A percentile compares a stretch with the other conserved stretches of the same genome.
These are phyloP conservation scores for Mongoloraphidia duomilia DNA, from an alignment of 2,888 invertebrate species.

Conservation along the genomic window DNA sequence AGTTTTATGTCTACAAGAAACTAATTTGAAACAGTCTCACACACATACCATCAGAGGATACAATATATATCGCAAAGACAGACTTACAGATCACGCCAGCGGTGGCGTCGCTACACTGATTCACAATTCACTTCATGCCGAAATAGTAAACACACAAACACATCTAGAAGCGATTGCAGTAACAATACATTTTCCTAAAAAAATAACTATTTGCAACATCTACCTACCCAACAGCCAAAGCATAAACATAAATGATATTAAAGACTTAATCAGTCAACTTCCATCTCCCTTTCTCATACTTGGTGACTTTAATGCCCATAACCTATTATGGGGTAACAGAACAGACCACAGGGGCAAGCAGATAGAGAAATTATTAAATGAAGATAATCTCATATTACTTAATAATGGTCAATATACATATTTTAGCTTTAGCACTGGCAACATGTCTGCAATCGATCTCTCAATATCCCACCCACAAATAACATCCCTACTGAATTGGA, in stretches of 20 bases:
- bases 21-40: not conserved
- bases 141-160: too few relatives aligned
- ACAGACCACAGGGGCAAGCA: conserved; percentile 2
- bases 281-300: conserved; percentile 7
- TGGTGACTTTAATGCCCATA: conserved; percentile 9
- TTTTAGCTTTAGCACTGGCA: not conserved
- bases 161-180: too few relatives aligned
- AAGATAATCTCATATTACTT: conserved; percentile 1
- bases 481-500: not conserved
- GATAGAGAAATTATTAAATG: conserved; percentile 5
- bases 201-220: too few relatives aligned
- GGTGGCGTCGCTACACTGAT: not conserved
- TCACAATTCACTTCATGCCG: not conserved
- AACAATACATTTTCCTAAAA: too few relatives aligned
- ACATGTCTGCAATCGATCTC: not conserved
- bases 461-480: not conserved
- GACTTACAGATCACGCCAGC: not conserved
- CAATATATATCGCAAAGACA: not conserved
- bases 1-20: not conserved
- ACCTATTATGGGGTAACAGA: conserved; percentile 4
- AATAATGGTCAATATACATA: not conserved
- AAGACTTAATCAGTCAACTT: conserved; percentile 3
- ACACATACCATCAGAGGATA: not conserved
- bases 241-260: not conserved
- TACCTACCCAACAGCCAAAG: too few relatives aligned